phyloP scores from a whole-genome alignment of 2,113 vertebrate genomes.

The Hypocryptadius cinnamomeus region DNA sequence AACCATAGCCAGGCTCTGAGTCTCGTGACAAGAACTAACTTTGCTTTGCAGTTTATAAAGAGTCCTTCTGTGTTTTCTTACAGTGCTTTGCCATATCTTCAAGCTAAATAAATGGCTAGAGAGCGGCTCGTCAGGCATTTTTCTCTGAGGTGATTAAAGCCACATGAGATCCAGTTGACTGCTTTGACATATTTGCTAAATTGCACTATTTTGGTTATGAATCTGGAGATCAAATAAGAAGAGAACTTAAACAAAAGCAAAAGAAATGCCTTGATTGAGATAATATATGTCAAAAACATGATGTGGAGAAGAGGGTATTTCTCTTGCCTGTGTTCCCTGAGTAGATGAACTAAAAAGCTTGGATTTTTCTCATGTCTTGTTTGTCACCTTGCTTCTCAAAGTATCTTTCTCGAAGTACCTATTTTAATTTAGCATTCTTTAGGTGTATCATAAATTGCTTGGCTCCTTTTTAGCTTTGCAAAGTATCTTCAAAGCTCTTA shows the following conservation, averaged over 20 bases:
- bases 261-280: neutral
- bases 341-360: neutral
- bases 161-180: constrained; percentile 5
- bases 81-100: neutral
- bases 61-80: constrained; percentile 5
- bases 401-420: neutral
- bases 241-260: neutral
- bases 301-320: neutral
- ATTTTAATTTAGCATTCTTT: neutral
- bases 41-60: neutral
- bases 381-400: neutral
- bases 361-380: neutral
- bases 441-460: neutral
- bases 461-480: neutral
- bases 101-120: neutral
- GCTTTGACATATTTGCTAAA: neutral
- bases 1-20: neutral
- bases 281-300: neutral
- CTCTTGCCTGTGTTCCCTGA: neutral
- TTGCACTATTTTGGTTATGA: neutral
- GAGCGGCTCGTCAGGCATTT: neutral
- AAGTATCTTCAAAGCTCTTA: neutral
- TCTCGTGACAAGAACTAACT: neutral
- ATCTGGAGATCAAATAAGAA: neutral
- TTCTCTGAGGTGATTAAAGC: neutral